phyloP scores from a whole-genome alignment of 2,888 invertebrate genomes.

The Cephus pulcher region DNA sequence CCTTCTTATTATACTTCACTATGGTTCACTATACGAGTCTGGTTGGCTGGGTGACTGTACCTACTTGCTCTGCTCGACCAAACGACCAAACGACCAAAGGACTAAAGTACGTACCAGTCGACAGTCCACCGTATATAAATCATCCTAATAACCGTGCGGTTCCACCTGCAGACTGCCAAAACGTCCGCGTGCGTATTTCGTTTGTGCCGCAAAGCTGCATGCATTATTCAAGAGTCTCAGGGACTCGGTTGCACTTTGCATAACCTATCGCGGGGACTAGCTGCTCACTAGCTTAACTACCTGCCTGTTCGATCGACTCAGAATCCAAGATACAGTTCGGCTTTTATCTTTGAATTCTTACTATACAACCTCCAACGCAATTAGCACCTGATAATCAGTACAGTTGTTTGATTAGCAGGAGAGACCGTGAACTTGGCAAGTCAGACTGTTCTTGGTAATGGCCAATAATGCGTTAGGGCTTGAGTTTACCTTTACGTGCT shows the following conservation, averaged over 20 bases:
- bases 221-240: conserved; percentile 56
- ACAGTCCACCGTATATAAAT: conserved; percentile 55
- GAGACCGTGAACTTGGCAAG: conserved; percentile 31
- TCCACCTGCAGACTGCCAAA: conserved; percentile 59
- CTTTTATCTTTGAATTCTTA: conserved; percentile 11
- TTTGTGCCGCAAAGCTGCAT: conserved; percentile 52
- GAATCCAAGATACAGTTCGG: neutral
- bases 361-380: conserved; percentile 26
- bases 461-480: conserved; percentile 39
- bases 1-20: neutral
- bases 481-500: neutral
- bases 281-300: neutral
- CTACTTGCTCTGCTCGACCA: neutral
- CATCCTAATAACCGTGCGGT: conserved; percentile 58
- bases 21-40: neutral
- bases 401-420: conserved; percentile 54
- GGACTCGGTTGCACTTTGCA: conserved; percentile 44
- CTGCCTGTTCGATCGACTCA: neutral
- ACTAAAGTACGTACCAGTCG: conserved; percentile 11
- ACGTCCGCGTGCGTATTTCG: conserved; percentile 41
- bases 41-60: neutral
- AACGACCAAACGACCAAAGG: conserved; percentile 2
- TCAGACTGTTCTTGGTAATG: conserved; percentile 44
- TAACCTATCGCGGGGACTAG: conserved; percentile 48
- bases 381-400: conserved; percentile 62